Conservation (phyloP, 2,888 invertebrate genomes). For the Panopea generosa region DNA sequence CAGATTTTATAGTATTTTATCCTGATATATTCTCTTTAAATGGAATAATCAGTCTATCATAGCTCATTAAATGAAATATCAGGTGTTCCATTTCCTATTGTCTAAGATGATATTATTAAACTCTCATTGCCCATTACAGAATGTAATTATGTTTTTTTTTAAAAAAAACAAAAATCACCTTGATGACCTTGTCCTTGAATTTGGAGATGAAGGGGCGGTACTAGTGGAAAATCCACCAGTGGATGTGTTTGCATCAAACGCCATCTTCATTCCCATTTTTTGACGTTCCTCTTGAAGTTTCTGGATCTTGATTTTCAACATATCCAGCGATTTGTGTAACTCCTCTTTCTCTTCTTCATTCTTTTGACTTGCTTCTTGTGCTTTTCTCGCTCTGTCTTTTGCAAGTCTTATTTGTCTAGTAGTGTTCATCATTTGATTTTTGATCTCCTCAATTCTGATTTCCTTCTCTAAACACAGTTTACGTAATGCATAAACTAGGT, state of each 20-base stretch:
- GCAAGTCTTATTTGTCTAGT: constrained; percentile 26
- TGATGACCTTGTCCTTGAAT: constrained; percentile 33
- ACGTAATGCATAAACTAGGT: constrained; percentile 44
- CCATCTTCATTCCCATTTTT: constrained; percentile 58
- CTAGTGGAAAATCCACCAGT: background rate
- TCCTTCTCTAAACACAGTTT: constrained; percentile 51
- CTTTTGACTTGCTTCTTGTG: constrained; percentile 22
- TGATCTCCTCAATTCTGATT: constrained; percentile 54
- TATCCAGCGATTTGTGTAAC: constrained; percentile 40
- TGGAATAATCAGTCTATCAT: too few relatives aligned
- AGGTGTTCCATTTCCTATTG: too few relatives aligned
- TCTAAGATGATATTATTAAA: too few relatives aligned
- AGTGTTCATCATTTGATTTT: constrained; percentile 34
- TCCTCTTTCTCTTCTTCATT: constrained; percentile 50
- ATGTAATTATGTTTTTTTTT: too few relatives aligned
- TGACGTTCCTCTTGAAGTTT: constrained; percentile 59
- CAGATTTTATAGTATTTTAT: too few relatives aligned
- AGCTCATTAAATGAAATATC: too few relatives aligned
- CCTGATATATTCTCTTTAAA: too few relatives aligned
- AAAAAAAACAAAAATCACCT: constrained; percentile 19
- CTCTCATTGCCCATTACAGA: too few relatives aligned
- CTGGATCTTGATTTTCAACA: constrained; percentile 53
- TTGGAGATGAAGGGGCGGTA: constrained; percentile 26
- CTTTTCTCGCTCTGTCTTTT: constrained; percentile 36
- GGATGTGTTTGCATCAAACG: constrained; percentile 32